These are phyloP conservation scores for Anabas testudineus DNA, from an alignment of 2,797 vertebrate genomes.

Conservation along the genomic window DNA sequence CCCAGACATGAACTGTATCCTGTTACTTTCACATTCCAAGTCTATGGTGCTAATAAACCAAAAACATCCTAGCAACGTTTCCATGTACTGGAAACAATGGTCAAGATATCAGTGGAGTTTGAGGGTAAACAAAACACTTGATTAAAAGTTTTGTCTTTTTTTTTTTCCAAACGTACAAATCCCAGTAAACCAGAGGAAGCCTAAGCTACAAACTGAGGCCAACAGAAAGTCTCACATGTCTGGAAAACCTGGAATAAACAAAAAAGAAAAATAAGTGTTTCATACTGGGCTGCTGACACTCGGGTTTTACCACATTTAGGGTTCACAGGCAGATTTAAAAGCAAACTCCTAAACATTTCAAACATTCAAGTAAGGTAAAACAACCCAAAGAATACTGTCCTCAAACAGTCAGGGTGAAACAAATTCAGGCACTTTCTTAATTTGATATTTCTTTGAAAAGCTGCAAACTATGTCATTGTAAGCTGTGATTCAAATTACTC, in stretches of 20 bases:
- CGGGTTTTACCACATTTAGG: conserved; percentile 75
- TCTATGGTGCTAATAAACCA: conserved; percentile 91
- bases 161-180: conserved; percentile 50
- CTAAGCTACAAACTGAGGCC: conserved; percentile 56
- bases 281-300: conserved; percentile 70
- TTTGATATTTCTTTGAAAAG: conserved; percentile 85
- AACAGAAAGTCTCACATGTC: conserved; percentile 52
- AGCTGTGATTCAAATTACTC: conserved; percentile 87
- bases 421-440: conserved; percentile 99
- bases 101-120: conserved; percentile 70
- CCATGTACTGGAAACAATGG: conserved; percentile 67
- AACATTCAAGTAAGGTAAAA: conserved; percentile 99
- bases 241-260: conserved; percentile 61
- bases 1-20: conserved; percentile 87
- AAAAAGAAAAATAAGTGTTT: conserved; percentile 58
- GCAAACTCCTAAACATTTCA: conserved; percentile 89
- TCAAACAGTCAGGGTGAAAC: conserved; percentile 92
- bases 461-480: conserved; percentile 80
- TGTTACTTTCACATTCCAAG: conserved; percentile 94
- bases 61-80: conserved; percentile 65
- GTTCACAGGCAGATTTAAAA: conserved; percentile 88
- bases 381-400: conserved; percentile 88
- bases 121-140: conserved; percentile 80
- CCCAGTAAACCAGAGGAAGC: conserved; percentile 61
- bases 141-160: conserved; percentile 52